phyloP scores from a whole-genome alignment of 2,113 vertebrate genomes.

The Ornithorhynchus anatinus region DNA sequence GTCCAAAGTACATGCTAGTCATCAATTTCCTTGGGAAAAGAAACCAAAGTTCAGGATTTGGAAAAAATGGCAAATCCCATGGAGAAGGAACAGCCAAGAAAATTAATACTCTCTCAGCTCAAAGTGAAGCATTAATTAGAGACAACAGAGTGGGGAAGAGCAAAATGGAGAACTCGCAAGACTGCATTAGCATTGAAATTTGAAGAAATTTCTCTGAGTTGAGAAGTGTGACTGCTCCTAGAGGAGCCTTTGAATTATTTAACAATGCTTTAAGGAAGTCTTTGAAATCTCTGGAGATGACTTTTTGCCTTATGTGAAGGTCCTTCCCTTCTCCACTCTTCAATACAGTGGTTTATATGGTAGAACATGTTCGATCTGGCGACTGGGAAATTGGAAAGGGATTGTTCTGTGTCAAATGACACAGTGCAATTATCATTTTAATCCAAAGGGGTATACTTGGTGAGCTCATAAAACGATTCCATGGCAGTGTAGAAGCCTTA shows the following conservation, averaged over 20 bases:
- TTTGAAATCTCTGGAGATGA: conserved; percentile 18
- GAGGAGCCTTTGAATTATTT: conserved; percentile 27
- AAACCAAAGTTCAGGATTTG: conserved; percentile 1
- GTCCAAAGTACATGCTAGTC: not conserved
- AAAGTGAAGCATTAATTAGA: conserved; percentile 34
- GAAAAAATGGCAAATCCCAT: conserved; percentile 17
- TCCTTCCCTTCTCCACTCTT: not conserved
- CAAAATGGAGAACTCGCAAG: conserved; percentile 25
- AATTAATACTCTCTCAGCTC: conserved; percentile 24
- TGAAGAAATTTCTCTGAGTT: conserved; percentile 31
- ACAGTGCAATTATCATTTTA: not conserved
- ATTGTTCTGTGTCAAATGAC: too few relatives aligned
- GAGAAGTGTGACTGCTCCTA: conserved; percentile 5
- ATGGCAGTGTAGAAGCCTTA: not conserved
- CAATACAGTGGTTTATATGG: not conserved
- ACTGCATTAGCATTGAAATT: conserved; percentile 25
- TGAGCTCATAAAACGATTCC: not conserved
- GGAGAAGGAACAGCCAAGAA: conserved; percentile 28
- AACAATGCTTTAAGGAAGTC: conserved; percentile 19
- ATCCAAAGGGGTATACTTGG: not conserved
- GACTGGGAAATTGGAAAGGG: conserved; percentile 1
- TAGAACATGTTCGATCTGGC: not conserved
- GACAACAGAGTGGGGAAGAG: conserved; percentile 7
- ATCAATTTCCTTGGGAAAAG: conserved; percentile 3
- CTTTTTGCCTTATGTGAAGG: conserved; percentile 13